phyloP scores from a whole-genome alignment of 2,113 vertebrate genomes.

The Apteryx owenii region DNA sequence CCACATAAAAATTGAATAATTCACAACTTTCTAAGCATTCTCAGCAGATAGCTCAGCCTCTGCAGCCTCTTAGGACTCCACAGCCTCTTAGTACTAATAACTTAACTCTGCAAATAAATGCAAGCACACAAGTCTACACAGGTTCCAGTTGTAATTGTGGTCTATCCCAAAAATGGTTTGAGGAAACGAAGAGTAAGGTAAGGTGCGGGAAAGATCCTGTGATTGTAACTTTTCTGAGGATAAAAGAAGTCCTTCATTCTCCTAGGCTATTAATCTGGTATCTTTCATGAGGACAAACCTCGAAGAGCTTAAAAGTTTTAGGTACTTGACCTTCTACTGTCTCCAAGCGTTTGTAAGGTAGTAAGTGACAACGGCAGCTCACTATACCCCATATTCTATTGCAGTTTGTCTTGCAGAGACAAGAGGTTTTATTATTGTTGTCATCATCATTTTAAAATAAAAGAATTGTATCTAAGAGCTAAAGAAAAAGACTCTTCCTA shows the following conservation, averaged over 20 bases:
- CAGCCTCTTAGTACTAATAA: conserved; percentile 31
- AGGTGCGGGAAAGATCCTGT: conserved; percentile 65
- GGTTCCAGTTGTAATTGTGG: conserved; percentile 26
- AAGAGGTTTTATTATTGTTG: neutral
- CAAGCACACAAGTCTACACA: conserved; percentile 56
- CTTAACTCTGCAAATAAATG: conserved; percentile 50
- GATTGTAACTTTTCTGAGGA: conserved; percentile 53
- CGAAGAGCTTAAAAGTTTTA: neutral
- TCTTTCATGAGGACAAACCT: neutral
- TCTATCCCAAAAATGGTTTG: conserved; percentile 61
- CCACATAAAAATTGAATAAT: conserved; percentile 51
- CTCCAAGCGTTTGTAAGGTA: neutral
- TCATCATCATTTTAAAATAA: neutral
- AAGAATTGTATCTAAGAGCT: neutral
- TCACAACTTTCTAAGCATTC: conserved; percentile 62
- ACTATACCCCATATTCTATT: neutral
- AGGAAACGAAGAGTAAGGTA: conserved; percentile 57
- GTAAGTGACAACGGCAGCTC: neutral
- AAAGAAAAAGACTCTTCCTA: neutral
- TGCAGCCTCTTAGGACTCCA: conserved; percentile 3
- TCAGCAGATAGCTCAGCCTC: conserved; percentile 38
- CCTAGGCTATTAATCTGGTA: conserved; percentile 12
- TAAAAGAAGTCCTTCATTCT: conserved; percentile 49
- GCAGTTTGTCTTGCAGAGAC: neutral
- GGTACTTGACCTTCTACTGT: neutral